Percentiles rank a stretch among this genome's conserved stretches.
Evolutionary conservation across 2,797 vertebrate species (phyloP).

Genomic region (Mionectes olivaceus): DNA sequence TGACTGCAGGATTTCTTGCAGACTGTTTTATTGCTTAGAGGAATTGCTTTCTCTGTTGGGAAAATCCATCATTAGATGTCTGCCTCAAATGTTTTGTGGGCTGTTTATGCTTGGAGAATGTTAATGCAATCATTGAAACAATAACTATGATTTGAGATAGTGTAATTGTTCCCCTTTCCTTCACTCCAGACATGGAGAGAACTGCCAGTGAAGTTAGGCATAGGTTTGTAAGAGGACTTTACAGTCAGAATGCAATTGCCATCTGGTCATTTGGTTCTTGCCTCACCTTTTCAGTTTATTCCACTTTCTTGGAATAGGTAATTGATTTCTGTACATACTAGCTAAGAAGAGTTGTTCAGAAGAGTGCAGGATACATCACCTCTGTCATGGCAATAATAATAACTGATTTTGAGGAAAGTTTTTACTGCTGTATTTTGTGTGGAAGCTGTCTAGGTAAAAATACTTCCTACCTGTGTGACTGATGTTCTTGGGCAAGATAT

Average conservation of each 20-base stretch:
- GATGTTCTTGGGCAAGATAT: background rate
- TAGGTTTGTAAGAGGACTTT: background rate
- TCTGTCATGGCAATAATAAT: background rate
- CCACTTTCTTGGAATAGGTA: background rate
- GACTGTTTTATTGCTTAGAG: slow-evolving; percentile 67
- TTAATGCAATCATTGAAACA: slow-evolving; percentile 56
- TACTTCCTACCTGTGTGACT: background rate
- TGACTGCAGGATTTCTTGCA: slow-evolving; percentile 60
- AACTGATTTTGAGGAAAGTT: background rate
- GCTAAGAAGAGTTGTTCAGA: background rate
- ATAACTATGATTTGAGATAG: slow-evolving; percentile 41
- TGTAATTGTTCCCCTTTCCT: slow-evolving; percentile 57
- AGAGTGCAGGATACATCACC: background rate
- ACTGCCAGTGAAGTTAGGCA: background rate
- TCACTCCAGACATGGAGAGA: slow-evolving; percentile 9
- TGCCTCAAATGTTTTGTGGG: slow-evolving; percentile 45
- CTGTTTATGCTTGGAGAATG: slow-evolving; percentile 53
- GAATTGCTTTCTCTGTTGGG: slow-evolving; percentile 65
- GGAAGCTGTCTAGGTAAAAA: background rate
- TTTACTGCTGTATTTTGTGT: background rate
- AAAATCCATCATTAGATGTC: slow-evolving; percentile 63
- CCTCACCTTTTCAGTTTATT: background rate
- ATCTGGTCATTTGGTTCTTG: background rate
- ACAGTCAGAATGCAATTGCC: background rate
- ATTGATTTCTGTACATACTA: background rate